phyloP scores from a whole-genome alignment of 2,113 vertebrate genomes.

The Craseonycteris thonglongyai region DNA sequence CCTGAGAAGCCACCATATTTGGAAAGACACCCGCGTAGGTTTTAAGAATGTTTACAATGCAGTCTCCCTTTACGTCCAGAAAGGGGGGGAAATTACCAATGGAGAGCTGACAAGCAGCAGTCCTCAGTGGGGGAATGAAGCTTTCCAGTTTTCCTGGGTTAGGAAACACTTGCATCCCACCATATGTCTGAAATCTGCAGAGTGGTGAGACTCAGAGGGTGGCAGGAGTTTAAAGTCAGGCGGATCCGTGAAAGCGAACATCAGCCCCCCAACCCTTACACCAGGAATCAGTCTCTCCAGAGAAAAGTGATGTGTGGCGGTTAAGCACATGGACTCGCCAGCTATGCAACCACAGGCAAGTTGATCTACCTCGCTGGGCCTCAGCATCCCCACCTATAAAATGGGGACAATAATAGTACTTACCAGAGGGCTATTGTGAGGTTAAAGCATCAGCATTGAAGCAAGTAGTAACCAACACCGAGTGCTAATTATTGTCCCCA shows the following conservation, averaged over 20 bases:
- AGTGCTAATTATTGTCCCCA: background rate
- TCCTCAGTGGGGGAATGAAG: background rate
- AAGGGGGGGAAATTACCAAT: background rate
- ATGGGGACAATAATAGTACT: background rate
- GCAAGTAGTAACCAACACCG: rapidly evolving
- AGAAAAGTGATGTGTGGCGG: background rate
- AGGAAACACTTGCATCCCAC: background rate
- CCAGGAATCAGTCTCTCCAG: background rate
- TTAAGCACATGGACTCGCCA: background rate
- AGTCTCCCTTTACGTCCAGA: background rate
- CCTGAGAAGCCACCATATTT: constrained; percentile 53
- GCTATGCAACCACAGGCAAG: background rate
- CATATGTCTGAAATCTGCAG: background rate
- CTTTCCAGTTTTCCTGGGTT: background rate
- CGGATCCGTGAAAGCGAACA: background rate
- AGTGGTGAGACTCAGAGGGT: background rate
- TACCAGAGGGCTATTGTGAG: rapidly evolving
- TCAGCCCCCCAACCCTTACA: background rate
- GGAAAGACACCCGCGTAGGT: background rate
- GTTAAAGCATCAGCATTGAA: background rate
- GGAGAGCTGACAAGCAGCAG: background rate
- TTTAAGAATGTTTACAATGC: constrained; percentile 8
- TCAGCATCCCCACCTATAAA: background rate
- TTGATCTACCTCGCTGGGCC: background rate
- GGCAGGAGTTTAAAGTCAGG: background rate